Percentiles rank a stretch among this genome's conserved stretches.
These are phyloP conservation scores for Hippocampus comes DNA, from an alignment of 2,113 vertebrate genomes.

Conservation along the genomic window DNA sequence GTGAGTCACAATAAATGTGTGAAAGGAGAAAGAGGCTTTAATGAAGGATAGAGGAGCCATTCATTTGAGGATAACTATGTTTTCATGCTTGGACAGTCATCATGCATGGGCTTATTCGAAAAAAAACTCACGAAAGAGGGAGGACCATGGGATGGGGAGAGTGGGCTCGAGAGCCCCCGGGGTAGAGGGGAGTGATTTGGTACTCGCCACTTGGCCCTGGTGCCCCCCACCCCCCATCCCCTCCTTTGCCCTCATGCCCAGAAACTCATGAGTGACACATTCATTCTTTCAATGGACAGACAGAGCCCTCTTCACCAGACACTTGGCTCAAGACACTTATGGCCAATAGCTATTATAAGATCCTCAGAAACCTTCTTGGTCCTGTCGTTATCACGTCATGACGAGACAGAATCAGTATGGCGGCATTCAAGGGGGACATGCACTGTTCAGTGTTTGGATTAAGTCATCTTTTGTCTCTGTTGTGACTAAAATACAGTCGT, in stretches of 20 bases:
- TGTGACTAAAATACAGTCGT: not conserved
- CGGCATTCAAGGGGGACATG: not conserved
- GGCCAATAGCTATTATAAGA: conserved; percentile 49
- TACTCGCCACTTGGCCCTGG: conserved; percentile 59
- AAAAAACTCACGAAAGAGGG: conserved; percentile 61
- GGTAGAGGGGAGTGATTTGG: conserved; percentile 64
- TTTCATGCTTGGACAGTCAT: conserved; percentile 67
- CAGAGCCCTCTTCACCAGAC: conserved; percentile 61
- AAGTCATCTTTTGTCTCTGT: not conserved
- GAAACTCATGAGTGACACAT: conserved; percentile 65
- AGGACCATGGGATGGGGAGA: conserved; percentile 36
- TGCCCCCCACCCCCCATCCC: conserved; percentile 39
- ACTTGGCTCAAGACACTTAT: conserved; percentile 38
- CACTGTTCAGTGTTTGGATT: not conserved
- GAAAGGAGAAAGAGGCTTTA: conserved; percentile 98
- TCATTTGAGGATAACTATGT: conserved; percentile 95
- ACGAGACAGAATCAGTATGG: conserved; percentile 19
- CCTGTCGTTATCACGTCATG: conserved; percentile 23
- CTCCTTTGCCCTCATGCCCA: conserved; percentile 62
- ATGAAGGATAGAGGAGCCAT: conserved; percentile 98
- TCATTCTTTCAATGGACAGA: conserved; percentile 52
- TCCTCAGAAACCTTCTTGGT: conserved; percentile 25
- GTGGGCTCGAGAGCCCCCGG: conserved; percentile 50
- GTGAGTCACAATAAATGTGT: conserved; percentile 99
- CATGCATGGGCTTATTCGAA: conserved; percentile 58